Evolutionary conservation across 1,140 invertebrate species (phyloP).

Genomic region (Halesus radiatus): DNA sequence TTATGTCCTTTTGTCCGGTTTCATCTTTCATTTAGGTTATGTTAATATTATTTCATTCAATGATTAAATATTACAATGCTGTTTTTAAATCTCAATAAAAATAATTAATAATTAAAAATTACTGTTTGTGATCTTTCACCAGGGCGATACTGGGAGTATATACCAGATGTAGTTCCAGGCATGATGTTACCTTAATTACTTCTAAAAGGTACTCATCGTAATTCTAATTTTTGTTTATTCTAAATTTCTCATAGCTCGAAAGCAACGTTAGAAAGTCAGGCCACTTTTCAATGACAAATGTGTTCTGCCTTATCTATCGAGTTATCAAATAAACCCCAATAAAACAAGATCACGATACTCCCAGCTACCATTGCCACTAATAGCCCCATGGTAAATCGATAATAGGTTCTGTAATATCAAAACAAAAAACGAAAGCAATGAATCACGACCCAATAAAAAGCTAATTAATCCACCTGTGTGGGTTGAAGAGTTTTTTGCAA

Average conservation of each 20-base stretch:
- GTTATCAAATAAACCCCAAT: slow-evolving; percentile 31
- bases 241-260: neutral
- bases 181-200: no score
- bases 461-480: slow-evolving; percentile 50
- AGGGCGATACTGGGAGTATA: no score
- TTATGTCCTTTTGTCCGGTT: no score
- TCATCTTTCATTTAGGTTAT: no score
- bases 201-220: no score
- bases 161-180: no score
- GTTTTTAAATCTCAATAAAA: no score
- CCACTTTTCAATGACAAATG: slow-evolving; percentile 36
- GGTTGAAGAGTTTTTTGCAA: slow-evolving; percentile 31
- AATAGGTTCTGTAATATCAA: slow-evolving; percentile 28
- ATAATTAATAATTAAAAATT: no score
- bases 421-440: slow-evolving; percentile 44
- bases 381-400: slow-evolving; percentile 33
- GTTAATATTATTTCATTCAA: no score
- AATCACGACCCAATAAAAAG: slow-evolving; percentile 55
- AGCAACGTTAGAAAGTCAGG: neutral
- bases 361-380: slow-evolving; percentile 12
- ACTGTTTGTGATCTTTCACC: no score
- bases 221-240: no score
- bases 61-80: no score
- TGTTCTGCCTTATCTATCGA: slow-evolving; percentile 36
- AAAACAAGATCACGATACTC: slow-evolving; percentile 8